Conservation (phyloP, 1,140 invertebrate genomes). For the Bacillus rossius region DNA sequence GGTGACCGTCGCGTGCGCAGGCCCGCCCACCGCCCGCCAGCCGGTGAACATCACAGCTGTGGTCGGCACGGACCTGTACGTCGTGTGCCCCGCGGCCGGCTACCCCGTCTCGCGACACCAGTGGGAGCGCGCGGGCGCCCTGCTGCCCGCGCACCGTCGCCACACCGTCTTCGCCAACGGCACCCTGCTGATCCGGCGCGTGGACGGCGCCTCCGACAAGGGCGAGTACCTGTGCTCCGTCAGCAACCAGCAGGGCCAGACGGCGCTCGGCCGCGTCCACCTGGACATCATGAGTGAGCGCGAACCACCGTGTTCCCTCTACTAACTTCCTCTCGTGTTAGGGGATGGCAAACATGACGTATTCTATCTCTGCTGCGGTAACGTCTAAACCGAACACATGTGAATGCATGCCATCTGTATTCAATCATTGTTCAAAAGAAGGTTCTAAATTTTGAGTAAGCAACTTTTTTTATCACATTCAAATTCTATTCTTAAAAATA, state of each 20-base stretch:
- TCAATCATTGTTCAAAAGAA: no score
- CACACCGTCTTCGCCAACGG: slow-evolving; percentile 63
- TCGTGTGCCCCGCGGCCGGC: slow-evolving; percentile 86
- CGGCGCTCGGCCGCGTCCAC: slow-evolving; percentile 57
- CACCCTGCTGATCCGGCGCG: slow-evolving; percentile 64
- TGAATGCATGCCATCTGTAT: no score
- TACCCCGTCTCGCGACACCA: slow-evolving; percentile 67
- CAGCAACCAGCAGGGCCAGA: slow-evolving; percentile 65
- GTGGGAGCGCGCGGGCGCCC: slow-evolving; percentile 47
- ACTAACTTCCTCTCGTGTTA: no score
- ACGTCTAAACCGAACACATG: no score
- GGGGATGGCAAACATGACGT: no score
- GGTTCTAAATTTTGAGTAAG: no score
- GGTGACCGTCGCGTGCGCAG: no score
- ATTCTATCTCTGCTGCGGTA: no score
- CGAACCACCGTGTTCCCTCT: neutral
- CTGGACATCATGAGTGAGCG: slow-evolving; percentile 73
- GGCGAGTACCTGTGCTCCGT: slow-evolving; percentile 84
- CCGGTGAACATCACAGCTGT: slow-evolving; percentile 78
- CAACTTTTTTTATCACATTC: no score
- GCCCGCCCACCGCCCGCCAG: slow-evolving; percentile 73
- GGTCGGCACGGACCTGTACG: slow-evolving; percentile 65
- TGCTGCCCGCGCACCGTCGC: slow-evolving; percentile 47
- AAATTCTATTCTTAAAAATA: no score
- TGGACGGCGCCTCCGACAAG: slow-evolving; percentile 56